Evolutionary conservation across 2,797 vertebrate species (phyloP).

Genomic region (Paratrypauchen microcephalus): DNA sequence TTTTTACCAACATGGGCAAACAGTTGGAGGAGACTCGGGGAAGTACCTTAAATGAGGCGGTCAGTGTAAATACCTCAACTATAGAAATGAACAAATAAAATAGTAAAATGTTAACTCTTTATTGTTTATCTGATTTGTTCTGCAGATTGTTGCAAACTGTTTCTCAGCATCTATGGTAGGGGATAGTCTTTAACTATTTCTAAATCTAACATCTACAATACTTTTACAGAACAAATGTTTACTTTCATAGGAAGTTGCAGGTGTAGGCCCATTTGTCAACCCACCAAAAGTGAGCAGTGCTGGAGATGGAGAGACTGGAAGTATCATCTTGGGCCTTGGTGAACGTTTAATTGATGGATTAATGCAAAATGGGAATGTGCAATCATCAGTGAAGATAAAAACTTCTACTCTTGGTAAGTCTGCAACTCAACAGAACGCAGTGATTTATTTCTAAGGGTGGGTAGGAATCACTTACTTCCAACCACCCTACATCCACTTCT

Average conservation of each 20-base stretch:
- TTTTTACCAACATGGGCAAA: conserved; percentile 26
- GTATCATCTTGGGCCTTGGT: conserved; percentile 52
- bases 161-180: conserved; percentile 30
- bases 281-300: conserved; percentile 22
- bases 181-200: neutral
- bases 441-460: too few relatives aligned
- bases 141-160: conserved; percentile 40
- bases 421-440: neutral
- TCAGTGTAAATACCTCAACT: conserved; percentile 12
- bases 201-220: neutral
- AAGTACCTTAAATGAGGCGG: conserved; percentile 23
- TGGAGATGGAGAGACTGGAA: conserved; percentile 39
- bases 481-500: too few relatives aligned
- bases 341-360: conserved; percentile 46
- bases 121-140: conserved; percentile 1
- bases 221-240: neutral
- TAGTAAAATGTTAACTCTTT: neutral
- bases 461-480: neutral
- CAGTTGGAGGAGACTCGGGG: conserved; percentile 30
- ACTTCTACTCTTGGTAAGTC: conserved; percentile 42
- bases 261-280: conserved; percentile 24
- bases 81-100: neutral
- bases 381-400: conserved; percentile 25
- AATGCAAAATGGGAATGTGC: conserved; percentile 9
- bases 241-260: conserved; percentile 47